Evolutionary conservation across 2,888 invertebrate species (phyloP).

Genomic region (Cheilosia impressa): DNA sequence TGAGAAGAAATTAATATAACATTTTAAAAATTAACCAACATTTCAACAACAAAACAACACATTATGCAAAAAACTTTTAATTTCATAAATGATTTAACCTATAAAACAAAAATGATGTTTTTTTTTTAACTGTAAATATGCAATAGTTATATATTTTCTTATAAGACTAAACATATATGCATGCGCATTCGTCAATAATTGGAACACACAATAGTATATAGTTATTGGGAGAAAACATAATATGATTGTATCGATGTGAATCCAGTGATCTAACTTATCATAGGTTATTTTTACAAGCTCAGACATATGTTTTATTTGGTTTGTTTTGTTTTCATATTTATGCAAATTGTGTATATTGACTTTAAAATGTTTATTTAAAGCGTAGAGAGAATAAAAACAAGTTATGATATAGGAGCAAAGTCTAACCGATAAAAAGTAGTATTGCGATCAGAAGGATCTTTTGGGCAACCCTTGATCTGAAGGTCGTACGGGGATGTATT

Average conservation of each 20-base stretch:
- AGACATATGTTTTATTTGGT: constrained; percentile 17
- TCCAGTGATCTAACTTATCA: constrained; percentile 67
- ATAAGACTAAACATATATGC: constrained; percentile 53
- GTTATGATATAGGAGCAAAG: constrained; percentile 6
- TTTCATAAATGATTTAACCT: constrained; percentile 46
- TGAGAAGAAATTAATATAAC: constrained; percentile 45
- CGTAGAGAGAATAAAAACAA: constrained; percentile 34
- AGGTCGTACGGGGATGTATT: too few species aligned
- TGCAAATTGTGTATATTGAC: constrained; percentile 38
- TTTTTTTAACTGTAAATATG: constrained; percentile 65
- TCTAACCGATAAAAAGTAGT: neutral
- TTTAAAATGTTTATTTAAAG: constrained; percentile 18
- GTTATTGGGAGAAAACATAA: constrained; percentile 39
- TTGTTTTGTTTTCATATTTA: constrained; percentile 16
- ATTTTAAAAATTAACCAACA: constrained; percentile 41
- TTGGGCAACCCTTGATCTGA: too few species aligned
- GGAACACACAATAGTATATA: constrained; percentile 33
- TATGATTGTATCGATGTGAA: constrained; percentile 37
- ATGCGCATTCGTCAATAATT: constrained; percentile 54
- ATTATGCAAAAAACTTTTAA: constrained; percentile 48
- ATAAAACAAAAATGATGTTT: constrained; percentile 41
- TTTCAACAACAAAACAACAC: constrained; percentile 40
- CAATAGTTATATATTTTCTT: constrained; percentile 54
- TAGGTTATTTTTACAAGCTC: constrained; percentile 35
- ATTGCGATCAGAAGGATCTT: neutral